Conservation (phyloP, 2,113 vertebrate species). For the Pontoporia blainvillei region DNA sequence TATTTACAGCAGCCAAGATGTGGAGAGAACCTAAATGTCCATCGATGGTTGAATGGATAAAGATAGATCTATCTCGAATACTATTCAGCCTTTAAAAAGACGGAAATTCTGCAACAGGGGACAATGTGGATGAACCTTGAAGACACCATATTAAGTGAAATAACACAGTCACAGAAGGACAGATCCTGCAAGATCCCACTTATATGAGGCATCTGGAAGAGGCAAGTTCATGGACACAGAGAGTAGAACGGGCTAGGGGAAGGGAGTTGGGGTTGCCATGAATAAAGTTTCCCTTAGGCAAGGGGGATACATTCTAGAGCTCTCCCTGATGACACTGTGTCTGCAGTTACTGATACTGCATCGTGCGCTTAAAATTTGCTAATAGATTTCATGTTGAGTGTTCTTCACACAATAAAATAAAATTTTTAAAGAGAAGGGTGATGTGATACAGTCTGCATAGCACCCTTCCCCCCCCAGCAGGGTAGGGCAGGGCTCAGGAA, state of each 20-base stretch:
- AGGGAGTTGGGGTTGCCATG: background rate
- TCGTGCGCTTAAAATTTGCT: background rate
- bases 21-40: background rate
- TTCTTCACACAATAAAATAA: background rate
- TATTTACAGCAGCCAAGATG: background rate
- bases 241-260: background rate
- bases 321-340: background rate
- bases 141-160: background rate
- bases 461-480: background rate
- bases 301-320: background rate
- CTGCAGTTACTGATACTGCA: background rate
- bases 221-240: background rate
- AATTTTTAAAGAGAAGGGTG: background rate
- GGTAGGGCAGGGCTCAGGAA: background rate
- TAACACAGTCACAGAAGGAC: background rate
- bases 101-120: background rate
- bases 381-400: background rate
- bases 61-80: background rate
- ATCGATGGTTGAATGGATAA: too few relatives aligned
- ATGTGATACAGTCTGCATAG: background rate
- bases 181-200: too few relatives aligned
- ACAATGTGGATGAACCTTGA: rapidly evolving
- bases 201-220: background rate
- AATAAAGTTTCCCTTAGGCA: background rate
- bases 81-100: background rate